Conservation (phyloP, 2,113 vertebrate genomes). For the Bolborhynchus lineola region DNA sequence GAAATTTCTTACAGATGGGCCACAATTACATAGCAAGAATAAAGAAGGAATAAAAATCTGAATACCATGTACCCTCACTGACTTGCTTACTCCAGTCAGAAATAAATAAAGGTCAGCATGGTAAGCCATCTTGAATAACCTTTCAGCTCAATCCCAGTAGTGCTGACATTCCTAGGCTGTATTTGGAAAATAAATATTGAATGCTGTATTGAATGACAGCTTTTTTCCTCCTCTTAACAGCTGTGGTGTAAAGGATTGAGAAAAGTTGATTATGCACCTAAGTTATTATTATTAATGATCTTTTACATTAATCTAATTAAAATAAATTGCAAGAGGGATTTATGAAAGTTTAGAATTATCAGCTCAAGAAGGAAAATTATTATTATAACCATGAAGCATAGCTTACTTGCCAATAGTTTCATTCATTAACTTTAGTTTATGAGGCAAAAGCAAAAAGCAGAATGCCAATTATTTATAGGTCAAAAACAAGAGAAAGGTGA, state of each 20-base stretch:
- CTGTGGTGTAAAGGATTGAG: background rate
- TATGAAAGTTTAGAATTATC: background rate
- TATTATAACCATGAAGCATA: background rate
- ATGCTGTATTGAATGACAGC: background rate
- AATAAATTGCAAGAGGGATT: background rate
- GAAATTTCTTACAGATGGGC: background rate
- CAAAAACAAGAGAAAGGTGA: background rate
- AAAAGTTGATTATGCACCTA: background rate
- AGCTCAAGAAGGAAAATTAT: background rate
- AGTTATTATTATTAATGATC: background rate
- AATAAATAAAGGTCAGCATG: constrained; percentile 37
- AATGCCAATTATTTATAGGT: background rate
- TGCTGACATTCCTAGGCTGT: constrained; percentile 43
- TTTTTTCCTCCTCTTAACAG: background rate
- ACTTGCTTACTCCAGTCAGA: background rate
- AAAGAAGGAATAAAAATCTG: background rate
- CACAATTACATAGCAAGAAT: background rate
- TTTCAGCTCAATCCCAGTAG: constrained; percentile 30
- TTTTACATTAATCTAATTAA: background rate
- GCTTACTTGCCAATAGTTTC: background rate
- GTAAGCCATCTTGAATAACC: constrained; percentile 24
- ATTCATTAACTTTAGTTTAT: background rate
- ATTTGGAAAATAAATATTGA: constrained; percentile 9
- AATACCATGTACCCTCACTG: background rate
- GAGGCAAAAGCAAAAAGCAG: background rate